phyloP scores from a whole-genome alignment of 2,113 vertebrate species.

The Takifugu flavidus region DNA sequence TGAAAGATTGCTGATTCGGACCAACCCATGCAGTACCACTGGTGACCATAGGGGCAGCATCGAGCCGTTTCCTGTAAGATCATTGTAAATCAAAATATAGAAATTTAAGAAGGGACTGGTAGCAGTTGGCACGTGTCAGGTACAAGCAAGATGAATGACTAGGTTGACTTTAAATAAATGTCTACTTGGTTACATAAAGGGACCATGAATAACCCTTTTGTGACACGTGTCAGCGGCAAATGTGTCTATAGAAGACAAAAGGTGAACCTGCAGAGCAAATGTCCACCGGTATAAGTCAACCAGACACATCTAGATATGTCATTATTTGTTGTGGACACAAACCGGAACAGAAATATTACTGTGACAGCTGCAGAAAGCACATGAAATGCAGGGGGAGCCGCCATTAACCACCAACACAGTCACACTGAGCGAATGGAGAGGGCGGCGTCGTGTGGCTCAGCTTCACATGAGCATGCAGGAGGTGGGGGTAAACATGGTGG shows the following conservation, averaged over 20 bases:
- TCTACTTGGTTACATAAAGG: no score
- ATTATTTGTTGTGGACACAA: constrained; percentile 2
- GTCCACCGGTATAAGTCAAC: background rate
- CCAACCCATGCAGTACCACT: no score
- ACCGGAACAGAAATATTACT: constrained; percentile 15
- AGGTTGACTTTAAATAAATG: no score
- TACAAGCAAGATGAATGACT: no score
- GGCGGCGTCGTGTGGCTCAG: constrained; percentile 22
- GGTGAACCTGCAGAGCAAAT: background rate
- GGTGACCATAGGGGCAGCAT: no score
- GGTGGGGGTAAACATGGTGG: constrained; percentile 1
- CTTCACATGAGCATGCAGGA: constrained; percentile 47
- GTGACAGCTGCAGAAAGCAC: constrained; percentile 31
- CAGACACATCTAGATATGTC: background rate
- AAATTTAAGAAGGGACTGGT: no score
- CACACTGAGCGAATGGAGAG: constrained; percentile 32
- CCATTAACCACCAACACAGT: constrained; percentile 6
- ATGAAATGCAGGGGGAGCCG: constrained; percentile 26
- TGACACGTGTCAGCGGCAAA: background rate
- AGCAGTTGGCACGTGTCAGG: no score
- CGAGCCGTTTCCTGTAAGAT: no score
- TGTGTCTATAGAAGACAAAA: background rate
- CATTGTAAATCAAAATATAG: no score
- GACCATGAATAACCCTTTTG: background rate
- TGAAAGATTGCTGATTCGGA: no score